Conservation (phyloP, 2,888 invertebrate species). For the Cremastinae sp. region DNA sequence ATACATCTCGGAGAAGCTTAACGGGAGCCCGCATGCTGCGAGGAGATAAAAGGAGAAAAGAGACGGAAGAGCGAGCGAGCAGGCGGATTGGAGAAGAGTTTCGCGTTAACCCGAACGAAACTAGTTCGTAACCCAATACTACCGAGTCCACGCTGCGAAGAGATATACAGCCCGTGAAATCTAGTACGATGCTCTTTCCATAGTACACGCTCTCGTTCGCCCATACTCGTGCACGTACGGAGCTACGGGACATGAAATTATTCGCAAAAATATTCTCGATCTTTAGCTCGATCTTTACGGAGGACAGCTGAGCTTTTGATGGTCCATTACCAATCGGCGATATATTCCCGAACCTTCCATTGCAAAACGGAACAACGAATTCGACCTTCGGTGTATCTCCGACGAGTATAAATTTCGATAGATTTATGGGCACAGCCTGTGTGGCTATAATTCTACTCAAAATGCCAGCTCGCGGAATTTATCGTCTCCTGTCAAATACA, state of each 20-base stretch:
- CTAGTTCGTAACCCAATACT: slow-evolving; percentile 62
- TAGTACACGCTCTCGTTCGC: slow-evolving; percentile 14
- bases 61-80: slow-evolving; percentile 15
- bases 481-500: neutral
- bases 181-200: slow-evolving; percentile 55
- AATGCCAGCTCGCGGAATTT: neutral
- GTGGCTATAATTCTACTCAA: neutral
- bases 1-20: slow-evolving; percentile 42
- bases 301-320: slow-evolving; percentile 40
- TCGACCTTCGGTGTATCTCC: neutral
- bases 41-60: slow-evolving; percentile 21
- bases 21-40: slow-evolving; percentile 52
- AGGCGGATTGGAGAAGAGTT: slow-evolving; percentile 39
- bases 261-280: slow-evolving; percentile 35
- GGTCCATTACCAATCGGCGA: slow-evolving; percentile 27
- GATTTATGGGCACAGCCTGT: slow-evolving; percentile 25
- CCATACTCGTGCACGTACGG: neutral
- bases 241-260: slow-evolving; percentile 43
- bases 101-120: slow-evolving; percentile 59
- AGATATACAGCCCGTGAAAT: slow-evolving; percentile 59
- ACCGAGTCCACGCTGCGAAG: slow-evolving; percentile 40
- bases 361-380: slow-evolving; percentile 18
- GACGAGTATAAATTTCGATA: slow-evolving; percentile 25
- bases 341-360: neutral
- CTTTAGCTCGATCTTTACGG: slow-evolving; percentile 1